Conservation (phyloP, 2,113 vertebrate species). For the Emydura subglobosa region DNA sequence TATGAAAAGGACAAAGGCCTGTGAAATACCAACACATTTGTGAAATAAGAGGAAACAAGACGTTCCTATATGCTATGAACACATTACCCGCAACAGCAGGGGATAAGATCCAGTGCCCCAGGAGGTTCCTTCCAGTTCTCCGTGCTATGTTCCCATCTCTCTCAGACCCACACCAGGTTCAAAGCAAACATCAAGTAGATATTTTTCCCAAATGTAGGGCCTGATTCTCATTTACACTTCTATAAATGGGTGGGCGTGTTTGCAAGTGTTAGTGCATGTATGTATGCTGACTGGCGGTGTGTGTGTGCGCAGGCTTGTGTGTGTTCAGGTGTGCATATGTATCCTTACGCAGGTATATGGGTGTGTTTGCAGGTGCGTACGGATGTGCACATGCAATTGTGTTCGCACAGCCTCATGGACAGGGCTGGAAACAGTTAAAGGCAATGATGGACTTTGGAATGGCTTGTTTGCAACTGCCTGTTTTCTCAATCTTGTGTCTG, state of each 20-base stretch:
- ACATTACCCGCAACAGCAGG: too few relatives aligned
- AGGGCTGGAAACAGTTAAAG: constrained; percentile 83
- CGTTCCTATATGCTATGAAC: neutral
- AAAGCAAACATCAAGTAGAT: neutral
- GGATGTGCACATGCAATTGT: rapidly evolving
- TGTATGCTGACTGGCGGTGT: neutral
- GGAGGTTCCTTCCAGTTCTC: too few relatives aligned
- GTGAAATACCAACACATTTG: neutral
- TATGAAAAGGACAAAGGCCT: neutral
- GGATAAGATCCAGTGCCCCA: too few relatives aligned
- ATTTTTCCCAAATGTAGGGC: neutral
- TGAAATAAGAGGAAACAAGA: neutral
- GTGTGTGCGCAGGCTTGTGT: neutral
- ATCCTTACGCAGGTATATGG: neutral
- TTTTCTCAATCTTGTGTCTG: constrained; percentile 89
- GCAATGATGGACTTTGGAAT: constrained; percentile 79
- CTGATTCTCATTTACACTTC: too few relatives aligned
- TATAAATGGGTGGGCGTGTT: rapidly evolving
- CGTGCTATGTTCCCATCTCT: neutral
- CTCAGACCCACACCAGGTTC: neutral
- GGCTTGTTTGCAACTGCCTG: constrained; percentile 77
- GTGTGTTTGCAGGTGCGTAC: rapidly evolving
- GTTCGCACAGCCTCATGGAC: neutral
- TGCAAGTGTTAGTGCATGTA: neutral
- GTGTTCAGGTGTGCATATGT: rapidly evolving